These are phyloP conservation scores for Sebastes umbrosus DNA, from an alignment of 2,797 vertebrate genomes.

Conservation along the genomic window DNA sequence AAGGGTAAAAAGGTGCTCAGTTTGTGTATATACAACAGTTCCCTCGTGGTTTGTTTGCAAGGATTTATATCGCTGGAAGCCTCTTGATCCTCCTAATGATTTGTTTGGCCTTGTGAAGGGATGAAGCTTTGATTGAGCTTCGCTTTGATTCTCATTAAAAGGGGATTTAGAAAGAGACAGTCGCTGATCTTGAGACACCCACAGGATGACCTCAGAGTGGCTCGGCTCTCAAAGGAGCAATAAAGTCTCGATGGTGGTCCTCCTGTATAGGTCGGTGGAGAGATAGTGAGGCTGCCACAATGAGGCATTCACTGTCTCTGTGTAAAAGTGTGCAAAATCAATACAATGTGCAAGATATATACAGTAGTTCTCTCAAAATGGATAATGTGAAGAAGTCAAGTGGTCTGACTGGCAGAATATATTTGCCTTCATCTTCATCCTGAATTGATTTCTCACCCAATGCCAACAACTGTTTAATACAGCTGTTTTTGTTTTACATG, in stretches of 20 bases:
- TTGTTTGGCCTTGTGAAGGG: conserved; percentile 24
- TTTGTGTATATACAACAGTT: neutral
- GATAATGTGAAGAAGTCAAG: neutral
- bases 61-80: neutral
- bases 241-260: neutral
- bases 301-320: neutral
- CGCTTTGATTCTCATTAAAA: conserved; percentile 60
- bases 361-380: neutral
- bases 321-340: neutral
- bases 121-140: conserved; percentile 11
- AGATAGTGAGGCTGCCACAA: neutral
- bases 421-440: neutral
- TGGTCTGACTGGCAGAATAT: neutral
- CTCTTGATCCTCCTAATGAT: conserved; percentile 24
- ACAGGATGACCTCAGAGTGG: conserved; percentile 30
- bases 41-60: conserved; percentile 9
- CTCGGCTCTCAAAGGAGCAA: conserved; percentile 22
- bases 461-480: neutral
- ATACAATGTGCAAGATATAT: neutral
- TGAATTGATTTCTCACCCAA: neutral
- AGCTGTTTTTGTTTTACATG: neutral
- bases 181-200: conserved; percentile 29
- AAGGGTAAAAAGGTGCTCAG: neutral
- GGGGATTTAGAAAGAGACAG: conserved; percentile 53
- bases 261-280: neutral